Conservation (phyloP, 1,140 invertebrate genomes). For the Hyposmocoma kahamanoa region DNA sequence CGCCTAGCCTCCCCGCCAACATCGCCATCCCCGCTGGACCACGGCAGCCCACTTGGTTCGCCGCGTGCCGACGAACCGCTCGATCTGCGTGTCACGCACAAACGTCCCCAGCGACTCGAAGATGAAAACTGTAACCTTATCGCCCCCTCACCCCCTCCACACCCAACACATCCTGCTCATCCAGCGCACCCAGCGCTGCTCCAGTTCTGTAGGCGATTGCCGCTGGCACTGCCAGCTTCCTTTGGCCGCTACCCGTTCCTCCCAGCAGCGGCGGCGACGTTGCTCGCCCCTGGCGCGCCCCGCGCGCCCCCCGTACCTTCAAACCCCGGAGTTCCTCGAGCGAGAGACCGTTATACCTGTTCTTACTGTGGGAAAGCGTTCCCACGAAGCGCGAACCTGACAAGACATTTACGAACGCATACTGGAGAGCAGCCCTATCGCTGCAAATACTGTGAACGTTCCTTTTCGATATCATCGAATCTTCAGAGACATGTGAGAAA, state of each 20-base stretch:
- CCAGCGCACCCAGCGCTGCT: slow-evolving; percentile 61
- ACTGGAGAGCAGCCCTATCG: slow-evolving; percentile 99
- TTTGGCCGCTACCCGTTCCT: slow-evolving; percentile 68
- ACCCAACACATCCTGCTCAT: slow-evolving; percentile 63
- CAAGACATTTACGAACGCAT: slow-evolving; percentile 96
- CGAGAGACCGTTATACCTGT: slow-evolving; percentile 95
- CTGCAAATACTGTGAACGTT: slow-evolving; percentile 98
- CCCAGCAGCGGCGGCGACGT: slow-evolving; percentile 58
- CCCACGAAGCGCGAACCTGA: slow-evolving; percentile 98
- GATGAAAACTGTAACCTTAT: slow-evolving; percentile 86
- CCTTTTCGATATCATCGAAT: slow-evolving; percentile 99
- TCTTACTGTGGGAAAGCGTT: slow-evolving; percentile 99
- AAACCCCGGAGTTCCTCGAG: slow-evolving; percentile 75
- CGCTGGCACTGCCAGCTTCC: slow-evolving; percentile 64
- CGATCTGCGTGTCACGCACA: slow-evolving; percentile 87
- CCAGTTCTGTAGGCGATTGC: slow-evolving; percentile 57
- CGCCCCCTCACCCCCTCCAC: slow-evolving; percentile 73
- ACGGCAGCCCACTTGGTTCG: slow-evolving; percentile 55
- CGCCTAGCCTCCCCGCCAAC: slow-evolving; percentile 64
- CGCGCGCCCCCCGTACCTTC: slow-evolving; percentile 63
- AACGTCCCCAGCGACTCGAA: slow-evolving; percentile 78
- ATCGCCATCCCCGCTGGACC: slow-evolving; percentile 36
- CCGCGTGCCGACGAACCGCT: slow-evolving; percentile 82
- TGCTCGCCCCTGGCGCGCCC: slow-evolving; percentile 55
- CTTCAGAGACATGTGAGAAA: slow-evolving; percentile 99